Evolutionary conservation across 2,888 invertebrate genomes (phyloP), one percentile per base, ranked within the genome.

Genomic region (Drosophila austrosaltans): DNA sequence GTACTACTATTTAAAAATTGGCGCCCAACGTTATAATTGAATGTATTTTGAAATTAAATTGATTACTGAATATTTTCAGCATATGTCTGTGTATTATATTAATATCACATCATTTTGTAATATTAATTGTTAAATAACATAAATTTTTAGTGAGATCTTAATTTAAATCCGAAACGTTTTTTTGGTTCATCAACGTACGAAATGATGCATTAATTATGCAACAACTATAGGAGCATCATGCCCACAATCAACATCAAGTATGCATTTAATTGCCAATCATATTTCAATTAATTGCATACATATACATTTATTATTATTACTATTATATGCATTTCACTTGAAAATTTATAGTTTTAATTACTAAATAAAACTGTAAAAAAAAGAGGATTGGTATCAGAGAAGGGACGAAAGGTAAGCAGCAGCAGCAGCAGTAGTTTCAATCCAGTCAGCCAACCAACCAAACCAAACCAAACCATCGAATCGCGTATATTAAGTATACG

Each of bases 201-300:
- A 63, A 57, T 76, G 66, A 65, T 75, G 66, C 65, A 70, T 83
- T 78, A 78, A 83, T 80, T 79, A 79, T 76, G 61, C 71, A 79
- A 53, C 69, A 62, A 36, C 36, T 64, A 72, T 71, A 74, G 67
- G 61, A 57, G 60, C 77, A 87, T 83, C 88, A 88, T 86, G 87
- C 81, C 48, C 75, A 74, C n/a, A 57, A 53, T 7, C 53, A 25
- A 63, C 63, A 76, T 86, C 70, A 81, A 88, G 77, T 81, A 77
- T 75, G 77, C 76, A 67, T 78, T 84, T 87, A 89, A 89, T 85
- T 89, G 77, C 76, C 87, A 87, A 89, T 85, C 89, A 87, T 86
- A 89, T 81, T 89, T 89, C 82, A 85, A 89, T 85, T 87, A 89
- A 89, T 89, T 89, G 81, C 81, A 72, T 88, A 85, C 82, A 12